Evolutionary conservation across 1,140 invertebrate species (phyloP).

Genomic region (Dreissena rostriformis): DNA sequence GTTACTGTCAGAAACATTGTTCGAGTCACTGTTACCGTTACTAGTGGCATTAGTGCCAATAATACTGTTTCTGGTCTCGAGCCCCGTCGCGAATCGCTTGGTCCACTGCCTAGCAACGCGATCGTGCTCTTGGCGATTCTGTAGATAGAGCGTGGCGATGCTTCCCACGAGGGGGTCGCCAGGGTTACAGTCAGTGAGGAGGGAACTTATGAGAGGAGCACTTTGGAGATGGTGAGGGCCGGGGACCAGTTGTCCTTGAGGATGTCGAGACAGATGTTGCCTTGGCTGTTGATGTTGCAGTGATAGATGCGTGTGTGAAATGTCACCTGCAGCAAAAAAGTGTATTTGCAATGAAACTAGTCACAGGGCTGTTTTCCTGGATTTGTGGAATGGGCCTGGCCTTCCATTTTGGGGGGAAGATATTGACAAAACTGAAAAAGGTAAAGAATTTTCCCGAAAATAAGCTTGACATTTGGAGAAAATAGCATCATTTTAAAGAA

Average conservation of each 20-base stretch:
- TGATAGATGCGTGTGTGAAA: conserved; percentile 87
- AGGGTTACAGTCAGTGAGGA: conserved; percentile 86
- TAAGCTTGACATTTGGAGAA: no score
- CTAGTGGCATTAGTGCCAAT: conserved; percentile 33
- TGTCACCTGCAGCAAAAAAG: conserved; percentile 88
- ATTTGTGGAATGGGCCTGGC: no score
- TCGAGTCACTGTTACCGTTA: conserved; percentile 23
- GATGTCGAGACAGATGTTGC: conserved; percentile 81
- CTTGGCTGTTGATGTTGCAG: conserved; percentile 81
- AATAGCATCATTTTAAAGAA: no score
- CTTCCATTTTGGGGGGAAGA: no score
- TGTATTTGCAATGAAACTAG: no score
- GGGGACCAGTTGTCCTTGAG: conserved; percentile 82
- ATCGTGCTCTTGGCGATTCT: conserved; percentile 98
- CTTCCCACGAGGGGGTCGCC: conserved; percentile 98
- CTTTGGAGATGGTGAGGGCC: conserved; percentile 80
- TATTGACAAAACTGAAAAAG: no score
- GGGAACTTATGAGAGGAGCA: conserved; percentile 90
- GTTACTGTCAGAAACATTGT: conserved; percentile 38
- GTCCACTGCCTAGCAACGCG: conserved; percentile 99
- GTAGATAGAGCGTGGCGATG: conserved; percentile 98
- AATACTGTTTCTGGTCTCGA: conserved; percentile 51
- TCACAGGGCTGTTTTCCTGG: no score
- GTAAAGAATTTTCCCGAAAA: no score
- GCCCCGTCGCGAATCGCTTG: conserved; percentile 96